Base-by-base conservation (phyloP, 2,888 invertebrate genomes). In the Miltochrista miniata region DNA sequence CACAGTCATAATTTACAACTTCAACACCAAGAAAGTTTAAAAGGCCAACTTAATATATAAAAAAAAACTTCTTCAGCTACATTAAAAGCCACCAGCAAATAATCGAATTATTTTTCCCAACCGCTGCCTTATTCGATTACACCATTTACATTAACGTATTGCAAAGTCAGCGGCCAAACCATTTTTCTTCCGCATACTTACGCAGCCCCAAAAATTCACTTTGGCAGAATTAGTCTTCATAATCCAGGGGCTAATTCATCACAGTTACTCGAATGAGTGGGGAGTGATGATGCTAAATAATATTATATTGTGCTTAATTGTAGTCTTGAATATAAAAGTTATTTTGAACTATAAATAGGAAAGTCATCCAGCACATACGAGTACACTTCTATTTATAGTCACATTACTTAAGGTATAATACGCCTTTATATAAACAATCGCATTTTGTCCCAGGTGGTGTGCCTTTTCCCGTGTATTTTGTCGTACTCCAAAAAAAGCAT, bases 191-290 rank as follows among this genome's bases (percentile, higher is more conserved):
- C 65, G 70, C 61, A 52, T 72, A 73, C 72, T 76, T 76, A 65
- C 52, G 73, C 67, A 68, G 76, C 83, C 85, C 82, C 72, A 74
- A 79, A 78, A 83, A 85, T 86, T 86, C 85, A 86, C 85, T 87
- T 83, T 79, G 78, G 73, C 58, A 57, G 78, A 77, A 77, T 77
- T 77, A 77, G 77, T 58, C 68, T 62, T 79, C 79, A 80, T 85
- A 82, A 84, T 78, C 80, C 74, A 54, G 68, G 55, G 66, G 75
- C 81, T 85, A 88, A 90, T 89, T 87, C 79, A 85, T 85, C 81
- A 79, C 59, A 42, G 64, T 63, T 63, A 55, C 50, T 34, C 51
- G 71, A 68, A 74, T 74, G 66, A 63, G 52, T 66, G 56, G 74
- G 75, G 80, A 79, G 77, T 77, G 81, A 79, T 76, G 66, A 74